A percentile compares a stretch with the other conserved stretches of the same genome.
These are phyloP conservation scores for Rhabdornis inornatus DNA, from an alignment of 2,113 vertebrate genomes.

Conservation along the genomic window DNA sequence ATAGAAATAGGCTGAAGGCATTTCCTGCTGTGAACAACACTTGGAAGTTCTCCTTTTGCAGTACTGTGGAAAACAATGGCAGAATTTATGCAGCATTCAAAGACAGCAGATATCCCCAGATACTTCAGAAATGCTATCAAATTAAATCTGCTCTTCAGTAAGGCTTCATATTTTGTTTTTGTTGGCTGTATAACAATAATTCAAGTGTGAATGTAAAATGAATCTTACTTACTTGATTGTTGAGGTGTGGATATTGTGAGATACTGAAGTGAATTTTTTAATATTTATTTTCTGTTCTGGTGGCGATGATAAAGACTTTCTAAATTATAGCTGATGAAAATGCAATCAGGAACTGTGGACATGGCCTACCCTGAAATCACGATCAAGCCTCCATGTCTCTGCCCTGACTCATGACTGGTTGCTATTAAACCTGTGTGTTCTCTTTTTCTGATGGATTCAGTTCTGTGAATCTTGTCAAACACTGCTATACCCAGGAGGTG, in stretches of 20 bases:
- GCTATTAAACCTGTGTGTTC: not conserved
- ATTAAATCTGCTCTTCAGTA: constrained; percentile 55
- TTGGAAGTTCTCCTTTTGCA: constrained; percentile 39
- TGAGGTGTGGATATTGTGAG: not conserved
- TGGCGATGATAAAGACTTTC: not conserved
- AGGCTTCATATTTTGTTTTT: constrained; percentile 44
- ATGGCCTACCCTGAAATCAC: not conserved
- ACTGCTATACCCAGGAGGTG: not conserved
- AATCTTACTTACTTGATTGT: constrained; percentile 48
- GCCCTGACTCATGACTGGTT: not conserved
- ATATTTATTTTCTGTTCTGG: not conserved
- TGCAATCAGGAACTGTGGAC: not conserved
- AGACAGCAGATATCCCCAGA: constrained; percentile 57
- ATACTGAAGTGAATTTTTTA: not conserved
- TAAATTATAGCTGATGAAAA: not conserved
- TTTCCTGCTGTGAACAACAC: constrained; percentile 41
- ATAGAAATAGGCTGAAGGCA: constrained; percentile 52
- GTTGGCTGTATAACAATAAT: constrained; percentile 24
- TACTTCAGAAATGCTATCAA: constrained; percentile 50
- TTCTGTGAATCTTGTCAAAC: not conserved
- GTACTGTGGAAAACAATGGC: constrained; percentile 1
- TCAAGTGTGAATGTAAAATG: constrained; percentile 47
- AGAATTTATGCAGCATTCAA: constrained; percentile 30
- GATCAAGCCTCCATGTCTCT: not conserved
- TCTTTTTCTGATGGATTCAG: not conserved